These are phyloP conservation scores for Varanus komodoensis DNA, from an alignment of 2,113 vertebrate genomes.

Conservation along the genomic window DNA sequence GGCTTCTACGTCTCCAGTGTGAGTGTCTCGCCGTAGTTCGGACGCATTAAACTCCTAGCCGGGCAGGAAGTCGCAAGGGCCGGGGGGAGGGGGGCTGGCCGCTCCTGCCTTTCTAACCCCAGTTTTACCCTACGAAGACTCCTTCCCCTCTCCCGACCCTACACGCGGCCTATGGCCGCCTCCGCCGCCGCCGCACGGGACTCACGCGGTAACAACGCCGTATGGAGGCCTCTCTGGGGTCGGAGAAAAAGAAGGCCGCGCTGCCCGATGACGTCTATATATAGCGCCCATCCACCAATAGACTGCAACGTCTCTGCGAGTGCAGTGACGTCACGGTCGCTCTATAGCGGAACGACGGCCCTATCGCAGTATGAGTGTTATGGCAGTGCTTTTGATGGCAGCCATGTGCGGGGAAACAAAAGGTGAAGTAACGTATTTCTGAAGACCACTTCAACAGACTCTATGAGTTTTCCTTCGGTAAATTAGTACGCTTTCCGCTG, in stretches of 20 bases:
- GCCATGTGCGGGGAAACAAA: not conserved
- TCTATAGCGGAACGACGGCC: too few relatives aligned
- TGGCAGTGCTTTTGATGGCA: not conserved
- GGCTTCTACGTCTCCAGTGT: too few relatives aligned
- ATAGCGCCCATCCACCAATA: slow-evolving; percentile 61
- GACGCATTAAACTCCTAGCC: not conserved
- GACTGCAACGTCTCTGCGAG: not conserved
- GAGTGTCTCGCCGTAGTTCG: not conserved
- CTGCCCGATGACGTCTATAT: slow-evolving; percentile 45
- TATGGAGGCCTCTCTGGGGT: slow-evolving; percentile 73
- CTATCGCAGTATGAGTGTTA: too few relatives aligned
- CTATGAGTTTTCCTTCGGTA: too few relatives aligned
- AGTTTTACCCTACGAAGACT: not conserved
- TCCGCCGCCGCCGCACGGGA: too few relatives aligned
- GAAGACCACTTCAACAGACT: not conserved
- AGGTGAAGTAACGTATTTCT: too few relatives aligned
- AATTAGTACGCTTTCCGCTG: not conserved
- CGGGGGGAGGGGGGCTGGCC: too few relatives aligned
- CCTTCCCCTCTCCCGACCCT: fast-evolving
- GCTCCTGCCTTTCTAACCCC: not conserved
- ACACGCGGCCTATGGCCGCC: fast-evolving
- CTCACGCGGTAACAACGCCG: slow-evolving; percentile 91
- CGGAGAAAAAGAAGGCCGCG: slow-evolving; percentile 70
- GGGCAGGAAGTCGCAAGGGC: too few relatives aligned
- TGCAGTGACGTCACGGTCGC: not conserved